Base-by-base conservation (phyloP, 37 sponge, comb jelly and placozoan genomes). In the Chondrosia reniformis region DNA sequence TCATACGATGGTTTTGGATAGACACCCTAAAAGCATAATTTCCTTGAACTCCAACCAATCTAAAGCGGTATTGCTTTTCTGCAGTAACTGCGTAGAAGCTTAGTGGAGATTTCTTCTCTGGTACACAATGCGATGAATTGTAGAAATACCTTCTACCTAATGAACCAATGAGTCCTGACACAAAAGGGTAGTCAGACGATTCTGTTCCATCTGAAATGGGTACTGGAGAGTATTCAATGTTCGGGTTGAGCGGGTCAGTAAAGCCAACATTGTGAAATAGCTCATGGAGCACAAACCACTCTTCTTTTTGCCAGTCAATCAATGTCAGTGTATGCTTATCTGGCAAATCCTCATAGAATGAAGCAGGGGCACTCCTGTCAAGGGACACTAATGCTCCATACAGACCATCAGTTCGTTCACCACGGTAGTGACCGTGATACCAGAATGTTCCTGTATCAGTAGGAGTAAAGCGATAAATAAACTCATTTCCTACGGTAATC, bases 1-100 rank as follows among this genome's bases (percentile, higher is more conserved):
- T 94, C 8, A 94, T 73, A 17, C 69, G 67, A 44, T 94, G 89
- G 19, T 78, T 78, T 42, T 94, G 86, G 36, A 94, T 82, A 1
- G 90, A 89, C 38, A 89, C 66, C 33, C 76, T 76, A 76, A 46
- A 82, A n/a, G 81, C 66, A 63, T 46, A 89, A 2, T 74, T 13
- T 19, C 32, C 42, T 46, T 89, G 90, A 4, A 81, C 88, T 40
- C 90, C 90, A 45, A 94, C 84, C 31, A 94, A 3, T 7, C 94
- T 64, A 65, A 94, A 94, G 4, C 94, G 72, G 44, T 94, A 94
- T 5, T 40, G 32, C 7, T 81, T 57, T 0, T 84, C 89, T 0
- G 63, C 77, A 6, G 4, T 3, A 2, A 87, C 82, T 40, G 9
- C 81, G 81, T 84, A 91, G 0, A 61, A 32, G 1, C 52, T 25